Evolutionary conservation across 2,113 vertebrate species (phyloP).

Genomic region (Nematolebias whitei): DNA sequence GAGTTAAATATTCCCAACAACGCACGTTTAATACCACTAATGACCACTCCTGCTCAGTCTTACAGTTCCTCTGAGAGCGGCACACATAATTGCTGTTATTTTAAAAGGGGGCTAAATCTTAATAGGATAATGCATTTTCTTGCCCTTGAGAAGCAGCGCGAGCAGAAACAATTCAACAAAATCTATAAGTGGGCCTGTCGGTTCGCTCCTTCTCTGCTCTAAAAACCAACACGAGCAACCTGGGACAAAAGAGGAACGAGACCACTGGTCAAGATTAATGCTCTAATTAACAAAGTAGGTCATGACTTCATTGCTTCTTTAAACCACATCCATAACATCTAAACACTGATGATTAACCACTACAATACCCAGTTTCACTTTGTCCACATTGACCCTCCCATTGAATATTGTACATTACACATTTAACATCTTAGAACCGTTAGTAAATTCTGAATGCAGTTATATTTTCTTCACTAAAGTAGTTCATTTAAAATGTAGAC

Average conservation of each 20-base stretch:
- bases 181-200: not conserved
- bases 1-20: not conserved
- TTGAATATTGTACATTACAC: not conserved
- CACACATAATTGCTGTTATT: not conserved
- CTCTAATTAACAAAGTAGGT: slow-evolving; percentile 5
- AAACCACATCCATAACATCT: not conserved
- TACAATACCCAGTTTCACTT: fast-evolving
- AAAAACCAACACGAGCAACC: not conserved
- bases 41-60: not conserved
- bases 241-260: not conserved
- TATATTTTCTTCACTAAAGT: not conserved
- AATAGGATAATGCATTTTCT: not conserved
- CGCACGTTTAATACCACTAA: not conserved
- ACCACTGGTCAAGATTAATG: slow-evolving; percentile 15
- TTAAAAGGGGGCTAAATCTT: not conserved
- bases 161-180: not conserved
- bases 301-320: not conserved
- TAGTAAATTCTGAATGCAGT: not conserved
- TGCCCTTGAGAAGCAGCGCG: not conserved
- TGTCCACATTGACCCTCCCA: too few species aligned
- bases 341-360: not conserved
- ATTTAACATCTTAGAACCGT: not conserved
- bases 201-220: not conserved
- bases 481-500: not conserved
- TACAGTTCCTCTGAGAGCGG: not conserved